A percentile compares a stretch with the other conserved stretches of the same genome.
Evolutionary conservation across 1,140 invertebrate genomes (phyloP).

Genomic region (Campodea augens): DNA sequence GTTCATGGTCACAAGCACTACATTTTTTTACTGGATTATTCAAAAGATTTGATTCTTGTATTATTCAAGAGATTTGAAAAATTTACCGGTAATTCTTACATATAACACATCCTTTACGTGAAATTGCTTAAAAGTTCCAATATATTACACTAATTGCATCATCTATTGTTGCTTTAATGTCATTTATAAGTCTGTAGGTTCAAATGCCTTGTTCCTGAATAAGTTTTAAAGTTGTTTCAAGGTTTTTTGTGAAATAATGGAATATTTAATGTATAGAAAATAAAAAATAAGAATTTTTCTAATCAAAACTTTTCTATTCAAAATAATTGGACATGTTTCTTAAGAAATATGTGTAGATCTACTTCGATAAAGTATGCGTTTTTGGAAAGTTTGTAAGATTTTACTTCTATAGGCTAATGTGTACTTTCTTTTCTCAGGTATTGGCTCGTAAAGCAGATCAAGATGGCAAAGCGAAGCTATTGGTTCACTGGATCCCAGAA

Average conservation of each 20-base stretch:
- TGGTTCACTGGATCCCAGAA: slow-evolving; percentile 44
- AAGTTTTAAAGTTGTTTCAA: too few relatives aligned
- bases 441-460: slow-evolving; percentile 37
- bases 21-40: too few relatives aligned
- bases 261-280: neutral
- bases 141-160: too few relatives aligned
- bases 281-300: neutral
- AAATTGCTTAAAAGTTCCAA: too few relatives aligned
- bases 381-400: neutral
- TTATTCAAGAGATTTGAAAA: too few relatives aligned
- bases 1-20: too few relatives aligned
- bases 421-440: slow-evolving; percentile 24
- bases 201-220: too few relatives aligned
- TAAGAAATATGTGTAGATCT: neutral
- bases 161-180: too few relatives aligned
- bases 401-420: neutral
- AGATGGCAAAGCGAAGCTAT: slow-evolving; percentile 35
- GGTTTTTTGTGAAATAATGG: slow-evolving; percentile 2
- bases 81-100: too few relatives aligned
- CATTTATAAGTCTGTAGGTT: too few relatives aligned
- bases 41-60: too few relatives aligned
- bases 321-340: neutral
- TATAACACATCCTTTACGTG: too few relatives aligned
- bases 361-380: neutral
- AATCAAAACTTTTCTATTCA: neutral